Percentiles rank a stretch among this genome's conserved stretches.
phyloP scores from a whole-genome alignment of 2,888 invertebrate genomes.

The Synanthedon vespiformis region DNA sequence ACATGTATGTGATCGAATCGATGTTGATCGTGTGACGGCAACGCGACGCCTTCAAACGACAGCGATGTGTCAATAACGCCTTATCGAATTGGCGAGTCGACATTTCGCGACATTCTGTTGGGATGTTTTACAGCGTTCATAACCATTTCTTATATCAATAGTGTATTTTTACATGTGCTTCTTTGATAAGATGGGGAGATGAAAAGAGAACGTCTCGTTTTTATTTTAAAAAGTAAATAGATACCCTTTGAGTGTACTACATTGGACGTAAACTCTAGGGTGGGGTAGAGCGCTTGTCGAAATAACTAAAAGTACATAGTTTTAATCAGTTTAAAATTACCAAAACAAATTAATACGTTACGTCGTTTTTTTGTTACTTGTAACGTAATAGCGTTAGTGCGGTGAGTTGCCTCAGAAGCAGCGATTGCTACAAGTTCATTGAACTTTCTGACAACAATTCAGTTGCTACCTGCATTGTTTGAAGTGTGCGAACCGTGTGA shows the following conservation, averaged over 20 bases:
- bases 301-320: no score
- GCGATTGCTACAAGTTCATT: slow-evolving; percentile 22
- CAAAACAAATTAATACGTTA: no score
- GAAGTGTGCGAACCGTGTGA: slow-evolving; percentile 55
- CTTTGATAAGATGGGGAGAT: background rate
- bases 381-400: no score
- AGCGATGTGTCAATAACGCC: slow-evolving; percentile 46
- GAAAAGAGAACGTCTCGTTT: no score
- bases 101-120: background rate
- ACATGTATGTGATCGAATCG: slow-evolving; percentile 49
- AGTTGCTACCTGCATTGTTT: slow-evolving; percentile 42
- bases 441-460: slow-evolving; percentile 27
- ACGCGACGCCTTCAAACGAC: slow-evolving; percentile 17
- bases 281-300: no score
- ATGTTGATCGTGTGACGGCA: slow-evolving; percentile 27
- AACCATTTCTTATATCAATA: background rate
- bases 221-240: no score
- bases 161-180: no score
- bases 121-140: background rate
- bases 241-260: no score
- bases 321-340: no score
- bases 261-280: no score
- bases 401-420: background rate
- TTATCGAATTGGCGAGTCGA: slow-evolving; percentile 37
- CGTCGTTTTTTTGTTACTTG: no score